Percentiles rank a stretch among this genome's conserved stretches.
phyloP scores from a whole-genome alignment of 2,113 vertebrate genomes.

The Sander vitreus region DNA sequence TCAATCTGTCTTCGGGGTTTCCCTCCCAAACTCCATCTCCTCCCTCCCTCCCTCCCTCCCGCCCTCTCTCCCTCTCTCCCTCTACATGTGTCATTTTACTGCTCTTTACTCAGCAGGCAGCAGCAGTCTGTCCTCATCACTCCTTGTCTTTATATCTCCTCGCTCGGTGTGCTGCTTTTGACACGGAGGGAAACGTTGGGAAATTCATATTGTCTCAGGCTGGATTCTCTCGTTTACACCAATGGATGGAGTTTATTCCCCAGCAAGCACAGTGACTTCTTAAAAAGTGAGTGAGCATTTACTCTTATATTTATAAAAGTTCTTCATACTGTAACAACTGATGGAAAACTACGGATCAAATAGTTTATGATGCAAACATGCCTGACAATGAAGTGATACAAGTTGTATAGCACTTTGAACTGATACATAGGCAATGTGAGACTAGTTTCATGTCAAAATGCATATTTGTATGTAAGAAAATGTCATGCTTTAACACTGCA shows the following conservation, averaged over 20 bases:
- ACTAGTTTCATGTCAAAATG: background rate
- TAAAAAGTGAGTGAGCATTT: constrained; percentile 90
- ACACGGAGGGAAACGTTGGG: constrained; percentile 1
- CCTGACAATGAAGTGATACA: background rate
- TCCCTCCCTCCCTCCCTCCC: constrained; percentile 38
- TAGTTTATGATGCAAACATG: background rate
- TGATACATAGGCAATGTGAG: background rate
- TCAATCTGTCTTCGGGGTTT: constrained; percentile 34
- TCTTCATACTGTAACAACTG: background rate
- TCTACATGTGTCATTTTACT: constrained; percentile 64
- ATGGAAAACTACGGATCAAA: background rate
- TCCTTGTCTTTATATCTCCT: constrained; percentile 47
- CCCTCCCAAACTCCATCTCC: constrained; percentile 50
- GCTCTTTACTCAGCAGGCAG: constrained; percentile 60
- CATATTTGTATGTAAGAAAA: background rate
- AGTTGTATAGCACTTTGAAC: background rate
- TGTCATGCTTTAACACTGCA: too few species aligned
- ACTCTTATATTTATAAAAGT: constrained; percentile 20
- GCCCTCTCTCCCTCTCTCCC: constrained; percentile 1
- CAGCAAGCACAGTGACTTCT: constrained; percentile 88
- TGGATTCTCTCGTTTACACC: constrained; percentile 95
- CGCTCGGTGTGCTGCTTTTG: background rate
- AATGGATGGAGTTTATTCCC: constrained; percentile 92
- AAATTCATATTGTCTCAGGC: constrained; percentile 80
- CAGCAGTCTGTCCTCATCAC: constrained; percentile 55